Percentiles rank a stretch among this genome's conserved stretches.
These are phyloP conservation scores for Nothocercus julius DNA, from an alignment of 2,113 vertebrate species.

Conservation along the genomic window DNA sequence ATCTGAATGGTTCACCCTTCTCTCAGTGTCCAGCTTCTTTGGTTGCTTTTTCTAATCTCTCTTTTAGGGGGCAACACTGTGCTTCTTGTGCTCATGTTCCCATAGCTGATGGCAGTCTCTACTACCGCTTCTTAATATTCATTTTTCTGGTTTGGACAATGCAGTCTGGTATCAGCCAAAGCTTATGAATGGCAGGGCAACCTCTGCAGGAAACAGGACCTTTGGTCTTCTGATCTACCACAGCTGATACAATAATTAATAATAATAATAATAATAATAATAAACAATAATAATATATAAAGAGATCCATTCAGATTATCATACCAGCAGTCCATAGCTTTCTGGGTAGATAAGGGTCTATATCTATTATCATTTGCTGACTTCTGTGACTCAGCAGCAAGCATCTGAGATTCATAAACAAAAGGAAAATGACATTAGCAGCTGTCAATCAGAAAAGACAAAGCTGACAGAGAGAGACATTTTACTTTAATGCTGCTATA, in stretches of 20 bases:
- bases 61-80: background rate
- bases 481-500: constrained; percentile 14
- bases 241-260: background rate
- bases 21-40: background rate
- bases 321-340: background rate
- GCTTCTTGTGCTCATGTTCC: background rate
- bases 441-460: constrained; percentile 3
- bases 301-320: background rate
- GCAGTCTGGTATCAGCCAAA: background rate
- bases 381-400: constrained; percentile 26
- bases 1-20: background rate
- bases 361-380: background rate
- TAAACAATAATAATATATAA: background rate
- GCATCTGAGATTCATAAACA: background rate
- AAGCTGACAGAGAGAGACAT: background rate
- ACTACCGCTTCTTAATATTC: background rate
- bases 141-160: background rate
- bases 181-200: background rate
- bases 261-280: too few species aligned
- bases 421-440: background rate
- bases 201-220: background rate
- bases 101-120: background rate
- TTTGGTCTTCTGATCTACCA: background rate
- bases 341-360: background rate
- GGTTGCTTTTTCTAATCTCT: background rate